Evolutionary conservation across 2,888 invertebrate species (phyloP).

Genomic region (Prosapia bicincta): DNA sequence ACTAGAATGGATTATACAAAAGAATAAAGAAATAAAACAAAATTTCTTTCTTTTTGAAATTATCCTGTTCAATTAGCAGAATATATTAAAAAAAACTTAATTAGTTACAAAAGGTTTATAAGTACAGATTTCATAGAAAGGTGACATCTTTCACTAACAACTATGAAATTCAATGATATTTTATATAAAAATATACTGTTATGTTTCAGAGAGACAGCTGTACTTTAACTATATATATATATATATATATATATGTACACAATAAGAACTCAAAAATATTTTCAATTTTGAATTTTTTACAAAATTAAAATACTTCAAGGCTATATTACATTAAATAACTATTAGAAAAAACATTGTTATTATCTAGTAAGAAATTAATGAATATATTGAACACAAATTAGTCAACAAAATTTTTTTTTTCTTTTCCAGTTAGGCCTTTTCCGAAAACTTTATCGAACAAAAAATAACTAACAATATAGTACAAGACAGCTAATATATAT

Average conservation of each 20-base stretch:
- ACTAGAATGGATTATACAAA: slow-evolving; percentile 26
- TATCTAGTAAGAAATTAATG: not conserved
- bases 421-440: slow-evolving; percentile 1
- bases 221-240: slow-evolving; percentile 21
- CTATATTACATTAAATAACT: not conserved
- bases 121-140: slow-evolving; percentile 20
- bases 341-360: not conserved
- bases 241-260: too few relatives aligned
- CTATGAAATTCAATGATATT: not conserved
- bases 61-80: slow-evolving; percentile 5
- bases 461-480: not conserved
- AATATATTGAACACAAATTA: not conserved
- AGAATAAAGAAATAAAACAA: not conserved
- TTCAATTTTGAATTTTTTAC: slow-evolving; percentile 2
- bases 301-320: not conserved
- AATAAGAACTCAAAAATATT: slow-evolving; percentile 7
- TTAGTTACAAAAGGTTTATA: slow-evolving; percentile 25
- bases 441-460: not conserved
- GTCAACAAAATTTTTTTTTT: not conserved
- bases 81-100: slow-evolving; percentile 22
- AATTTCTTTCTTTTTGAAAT: not conserved
- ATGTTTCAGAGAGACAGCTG: not conserved
- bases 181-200: not conserved
- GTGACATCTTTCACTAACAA: too few relatives aligned
- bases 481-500: not conserved